Conservation (phyloP, 2,888 invertebrate genomes). For the Erebia ligea region DNA sequence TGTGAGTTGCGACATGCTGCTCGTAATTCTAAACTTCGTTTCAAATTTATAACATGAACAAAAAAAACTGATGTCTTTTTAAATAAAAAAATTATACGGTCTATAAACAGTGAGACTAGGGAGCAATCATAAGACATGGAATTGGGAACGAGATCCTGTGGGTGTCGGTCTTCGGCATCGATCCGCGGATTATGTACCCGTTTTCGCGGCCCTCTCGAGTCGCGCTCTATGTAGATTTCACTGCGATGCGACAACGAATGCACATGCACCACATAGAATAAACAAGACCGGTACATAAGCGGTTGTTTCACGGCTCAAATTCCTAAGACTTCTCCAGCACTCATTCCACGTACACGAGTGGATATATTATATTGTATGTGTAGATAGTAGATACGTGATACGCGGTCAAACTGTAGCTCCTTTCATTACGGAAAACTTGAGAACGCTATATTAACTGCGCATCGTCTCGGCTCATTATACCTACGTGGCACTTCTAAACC, state of each 20-base stretch:
- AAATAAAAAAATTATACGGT: too few relatives aligned
- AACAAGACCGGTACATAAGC: conserved; percentile 47
- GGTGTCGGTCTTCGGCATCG: conserved; percentile 73
- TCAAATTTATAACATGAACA: too few relatives aligned
- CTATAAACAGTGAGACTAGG: conserved; percentile 13
- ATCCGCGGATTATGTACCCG: conserved; percentile 76
- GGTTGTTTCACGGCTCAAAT: conserved; percentile 43
- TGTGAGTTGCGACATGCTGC: too few relatives aligned
- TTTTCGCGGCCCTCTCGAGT: conserved; percentile 68
- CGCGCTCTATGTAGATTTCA: conserved; percentile 77
- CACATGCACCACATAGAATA: conserved; percentile 67
- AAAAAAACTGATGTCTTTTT: too few relatives aligned
- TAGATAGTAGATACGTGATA: conserved; percentile 44
- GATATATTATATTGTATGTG: conserved; percentile 21
- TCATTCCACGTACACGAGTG: conserved; percentile 24
- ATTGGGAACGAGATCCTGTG: conserved; percentile 46
- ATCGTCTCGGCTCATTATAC: conserved; percentile 21
- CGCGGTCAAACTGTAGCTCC: conserved; percentile 30
- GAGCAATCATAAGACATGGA: conserved; percentile 41
- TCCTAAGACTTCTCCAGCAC: conserved; percentile 43
- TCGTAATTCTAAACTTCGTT: too few relatives aligned
- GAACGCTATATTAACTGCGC: conserved; percentile 27
- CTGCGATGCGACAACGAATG: conserved; percentile 80
- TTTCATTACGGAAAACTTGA: conserved; percentile 34
- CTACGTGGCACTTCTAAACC: conserved; percentile 22